Base-by-base conservation (phyloP, 2,113 vertebrate species). In the Arizona elegans region DNA sequence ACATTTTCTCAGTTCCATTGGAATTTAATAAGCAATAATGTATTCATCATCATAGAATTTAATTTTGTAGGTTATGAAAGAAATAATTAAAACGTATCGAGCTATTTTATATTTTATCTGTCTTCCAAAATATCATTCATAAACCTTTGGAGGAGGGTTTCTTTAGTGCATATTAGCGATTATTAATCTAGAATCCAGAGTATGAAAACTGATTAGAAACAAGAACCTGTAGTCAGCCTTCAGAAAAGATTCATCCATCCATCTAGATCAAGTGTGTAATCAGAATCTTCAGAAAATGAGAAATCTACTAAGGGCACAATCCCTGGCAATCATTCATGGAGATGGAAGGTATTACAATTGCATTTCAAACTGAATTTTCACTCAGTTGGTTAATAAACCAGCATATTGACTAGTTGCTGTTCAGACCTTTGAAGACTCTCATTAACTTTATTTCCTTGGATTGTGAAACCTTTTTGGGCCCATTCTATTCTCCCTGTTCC, bases 61-160 rank as follows among this genome's bases (percentile, higher is more conserved):
- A 96, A 98, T 97, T 96, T 96, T 95, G 90, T 96, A 95, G 95
- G 95, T 97, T 97, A 96, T 96, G 96, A 96, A 97, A 94, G 94
- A 97, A 97, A 97, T 97, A 97, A 98, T 98, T 96, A 97, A 97
- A 97, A 94, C 93, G 59, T 95, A 95, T 94, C 94, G 94, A 94
- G 93, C 93, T 91, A 95, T 86, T 94, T 97, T 95, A 93, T 94
- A 94, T 96, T 97, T 96, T 90, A 8, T 92, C 86, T 92, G 89
- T 88, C 8, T 92, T 38, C 86, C 93, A 92, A 91, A 12, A 3
- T 87, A 52, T 47, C 26, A 5, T 92, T 94, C 0, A 0, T 3
- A 6, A 21, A 21, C 4, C 87, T 92, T 53, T 38, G 65, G 65
- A 33, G 88, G 86, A 38, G 47, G 4, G 55, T 90, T 94, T 90